Base-by-base conservation (phyloP, 2,888 invertebrate genomes). In the Macaria notata region DNA sequence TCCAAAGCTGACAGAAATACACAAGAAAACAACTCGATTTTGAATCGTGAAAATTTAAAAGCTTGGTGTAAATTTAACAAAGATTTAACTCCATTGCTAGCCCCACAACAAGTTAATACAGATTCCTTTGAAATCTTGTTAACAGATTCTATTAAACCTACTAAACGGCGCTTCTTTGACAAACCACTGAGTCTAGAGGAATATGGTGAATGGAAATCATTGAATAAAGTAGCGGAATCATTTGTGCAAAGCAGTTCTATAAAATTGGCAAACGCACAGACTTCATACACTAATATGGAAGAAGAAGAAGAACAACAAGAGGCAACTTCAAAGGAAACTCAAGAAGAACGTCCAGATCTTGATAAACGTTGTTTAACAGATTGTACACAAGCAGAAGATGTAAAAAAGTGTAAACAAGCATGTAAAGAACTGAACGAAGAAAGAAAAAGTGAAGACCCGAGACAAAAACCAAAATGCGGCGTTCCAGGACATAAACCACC, bases 81-180 rank as follows among this genome's bases (percentile, higher is more conserved):
- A 61, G 83, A 84, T 68, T 71, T 83, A 3, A 77, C 70, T 56
- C 83, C 83, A 0, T 76, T 70, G 19, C 52, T 78, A 5, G 76
- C 72, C 59, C 55, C 65, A 46, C 67, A 72, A 19, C 52, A 61
- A 8, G 64, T 72, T 38, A 71, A 71, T 53, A 67, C 66, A 9
- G 63, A 69, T 41, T 70, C 71, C 30, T 70, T 72, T 19, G 75
- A 79, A 19, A 56, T 70, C 47, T 42, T 80, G 1, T 48, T 75
- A 0, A 68, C 61, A 49, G 69, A 72, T 54, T 63, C 66, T 8
- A 53, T 77, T 30, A 55, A 66, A n/a, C 65, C 69, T 19, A 59
- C 59, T 3, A 64, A 60, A 8, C 62, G 70, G 63, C 78, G 76
- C 19, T 72, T 71, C 41, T 75, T 76, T 3, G 74, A 73, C 46